Evolutionary conservation across 2,113 vertebrate species (phyloP).

Genomic region (Bubo blakistoni): DNA sequence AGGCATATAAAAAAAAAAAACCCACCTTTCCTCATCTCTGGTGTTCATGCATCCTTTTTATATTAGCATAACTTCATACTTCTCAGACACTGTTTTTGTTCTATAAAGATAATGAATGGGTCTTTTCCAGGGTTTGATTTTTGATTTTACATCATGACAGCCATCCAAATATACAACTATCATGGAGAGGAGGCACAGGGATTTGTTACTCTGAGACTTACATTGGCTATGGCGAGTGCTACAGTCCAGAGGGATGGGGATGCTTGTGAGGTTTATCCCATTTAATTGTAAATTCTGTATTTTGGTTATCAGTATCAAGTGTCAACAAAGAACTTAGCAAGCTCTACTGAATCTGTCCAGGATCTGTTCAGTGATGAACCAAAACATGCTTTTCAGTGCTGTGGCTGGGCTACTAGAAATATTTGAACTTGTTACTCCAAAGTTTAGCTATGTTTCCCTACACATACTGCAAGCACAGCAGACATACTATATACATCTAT

Average conservation of each 20-base stretch:
- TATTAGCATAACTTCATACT: background rate
- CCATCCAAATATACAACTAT: background rate
- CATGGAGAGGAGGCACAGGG: background rate
- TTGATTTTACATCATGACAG: background rate
- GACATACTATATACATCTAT: background rate
- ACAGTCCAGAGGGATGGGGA: background rate
- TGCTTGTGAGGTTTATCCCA: background rate
- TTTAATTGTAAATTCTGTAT: background rate
- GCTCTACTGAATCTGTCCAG: background rate
- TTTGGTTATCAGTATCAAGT: background rate
- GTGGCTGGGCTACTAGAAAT: background rate
- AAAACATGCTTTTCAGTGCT: background rate
- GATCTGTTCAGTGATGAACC: background rate
- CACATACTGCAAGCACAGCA: background rate
- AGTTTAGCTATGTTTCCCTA: background rate
- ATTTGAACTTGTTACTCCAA: background rate
- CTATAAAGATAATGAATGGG: background rate
- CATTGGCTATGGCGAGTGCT: accelerated
- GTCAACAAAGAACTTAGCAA: background rate
- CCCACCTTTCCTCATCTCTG: background rate
- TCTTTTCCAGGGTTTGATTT: background rate
- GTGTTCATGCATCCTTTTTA: background rate
- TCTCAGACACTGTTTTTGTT: background rate
- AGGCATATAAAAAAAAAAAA: background rate
- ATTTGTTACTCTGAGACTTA: background rate